A percentile compares a stretch with the other conserved stretches of the same genome.
These are phyloP conservation scores for Sogatella furcifera DNA, from an alignment of 1,140 invertebrate species.

Conservation along the genomic window DNA sequence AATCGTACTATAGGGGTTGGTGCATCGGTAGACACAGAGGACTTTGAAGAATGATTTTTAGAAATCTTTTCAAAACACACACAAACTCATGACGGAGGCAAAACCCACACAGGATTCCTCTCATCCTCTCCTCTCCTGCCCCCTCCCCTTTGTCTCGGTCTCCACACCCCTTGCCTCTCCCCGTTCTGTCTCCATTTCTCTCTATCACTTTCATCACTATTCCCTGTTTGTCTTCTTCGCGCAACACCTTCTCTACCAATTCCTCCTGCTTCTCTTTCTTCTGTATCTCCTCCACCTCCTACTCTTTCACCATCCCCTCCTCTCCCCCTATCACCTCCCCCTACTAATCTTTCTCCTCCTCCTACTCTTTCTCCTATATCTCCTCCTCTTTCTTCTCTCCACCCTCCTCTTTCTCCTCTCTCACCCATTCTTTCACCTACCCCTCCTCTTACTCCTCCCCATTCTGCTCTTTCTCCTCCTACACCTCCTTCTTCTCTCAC, in stretches of 20 bases:
- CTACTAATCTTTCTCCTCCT: too few relatives aligned
- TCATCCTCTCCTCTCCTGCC: not conserved
- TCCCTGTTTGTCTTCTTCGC: not conserved
- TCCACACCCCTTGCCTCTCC: conserved; percentile 10
- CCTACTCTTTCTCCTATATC: not conserved
- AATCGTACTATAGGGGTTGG: too few relatives aligned
- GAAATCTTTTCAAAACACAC: too few relatives aligned
- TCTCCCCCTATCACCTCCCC: not conserved
- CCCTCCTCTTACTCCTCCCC: too few relatives aligned
- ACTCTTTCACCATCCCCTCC: not conserved
- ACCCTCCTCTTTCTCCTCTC: too few relatives aligned
- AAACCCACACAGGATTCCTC: not conserved
- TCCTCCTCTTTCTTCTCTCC: too few relatives aligned
- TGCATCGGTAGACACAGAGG: too few relatives aligned
- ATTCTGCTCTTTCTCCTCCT: too few relatives aligned
- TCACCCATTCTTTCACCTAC: too few relatives aligned
- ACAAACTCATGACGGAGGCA: not conserved
- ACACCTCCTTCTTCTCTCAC: too few relatives aligned
- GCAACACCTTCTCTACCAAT: too few relatives aligned
- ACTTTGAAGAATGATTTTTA: not conserved
- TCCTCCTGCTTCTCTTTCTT: not conserved
- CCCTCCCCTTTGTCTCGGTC: conserved; percentile 5
- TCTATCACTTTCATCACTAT: not conserved
- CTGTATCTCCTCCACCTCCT: too few relatives aligned
- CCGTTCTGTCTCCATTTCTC: conserved; percentile 13